Evolutionary conservation across 2,113 vertebrate genomes (phyloP), one percentile per base, ranked within the genome.

Genomic region (Conger conger): DNA sequence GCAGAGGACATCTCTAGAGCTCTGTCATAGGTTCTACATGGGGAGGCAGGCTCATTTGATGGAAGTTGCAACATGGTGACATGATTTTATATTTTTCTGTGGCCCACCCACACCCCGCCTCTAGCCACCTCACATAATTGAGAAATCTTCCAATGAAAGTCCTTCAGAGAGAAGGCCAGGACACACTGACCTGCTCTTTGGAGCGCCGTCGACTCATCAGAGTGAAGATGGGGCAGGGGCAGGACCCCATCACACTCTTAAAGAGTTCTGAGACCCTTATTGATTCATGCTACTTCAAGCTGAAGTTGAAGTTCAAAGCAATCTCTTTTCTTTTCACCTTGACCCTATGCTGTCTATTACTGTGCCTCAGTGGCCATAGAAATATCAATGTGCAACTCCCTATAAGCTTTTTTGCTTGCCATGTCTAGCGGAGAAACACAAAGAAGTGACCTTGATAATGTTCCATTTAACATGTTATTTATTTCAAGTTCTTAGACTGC

Each of bases 251-350:
- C 95, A 94, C 94, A 95, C 78, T 96, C 95, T 96, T 96, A 96
- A 96, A 96, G 95, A 95, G 94, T 93, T 95, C 93, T 93, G 94
- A 96, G 95, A 96, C 95, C 96, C n/a, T 95, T 95, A 96, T 96
- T 96, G 95, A 96, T 96, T 96, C 94, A 94, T 95, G 94, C 95
- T 96, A 95, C 96, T 96, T 96, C 96, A 96, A 96, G 94, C 93
- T 33, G 94, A 92, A 93, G 95, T 94, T 95, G 95, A 96, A 96
- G 96, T 96, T 96, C 96, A 96, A 96, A 96, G 96, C 94, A 96
- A 96, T 96, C 95, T 95, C 95, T 96, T 94, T 96, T 79, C 27
- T 79, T 27, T 27, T 79, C 78, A 20, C 38, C 38, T 79, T 54
- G 36, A 50, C 50, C n/a, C 42, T 81, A 9, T 27, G 11, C 80